Evolutionary conservation across 2,888 invertebrate genomes (phyloP).

Genomic region (Plebejus melissa): DNA sequence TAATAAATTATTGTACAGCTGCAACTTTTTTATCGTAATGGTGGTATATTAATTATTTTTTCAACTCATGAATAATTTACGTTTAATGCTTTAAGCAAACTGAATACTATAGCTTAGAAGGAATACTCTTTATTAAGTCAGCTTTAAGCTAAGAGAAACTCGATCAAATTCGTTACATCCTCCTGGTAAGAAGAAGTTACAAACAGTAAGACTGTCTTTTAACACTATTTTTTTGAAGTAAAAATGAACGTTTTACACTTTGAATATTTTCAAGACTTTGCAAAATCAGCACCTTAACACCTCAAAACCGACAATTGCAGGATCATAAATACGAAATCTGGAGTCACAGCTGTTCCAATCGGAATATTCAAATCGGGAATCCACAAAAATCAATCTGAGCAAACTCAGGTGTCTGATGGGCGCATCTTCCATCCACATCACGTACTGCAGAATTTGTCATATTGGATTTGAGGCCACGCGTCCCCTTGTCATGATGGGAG

Average conservation of each 20-base stretch:
- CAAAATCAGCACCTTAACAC: not conserved
- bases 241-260: not conserved
- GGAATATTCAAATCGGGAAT: constrained; percentile 24
- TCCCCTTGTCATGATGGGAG: constrained; percentile 69
- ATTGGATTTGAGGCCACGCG: constrained; percentile 76
- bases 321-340: constrained; percentile 1
- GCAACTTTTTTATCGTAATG: too few relatives aligned
- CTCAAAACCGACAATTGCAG: not conserved
- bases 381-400: constrained; percentile 30
- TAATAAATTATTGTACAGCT: too few relatives aligned
- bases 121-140: too few relatives aligned
- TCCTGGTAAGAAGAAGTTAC: too few relatives aligned
- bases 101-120: too few relatives aligned
- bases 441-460: constrained; percentile 78
- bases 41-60: too few relatives aligned
- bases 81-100: too few relatives aligned
- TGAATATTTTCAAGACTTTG: not conserved
- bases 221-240: too few relatives aligned
- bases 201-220: too few relatives aligned
- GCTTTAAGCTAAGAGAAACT: too few relatives aligned
- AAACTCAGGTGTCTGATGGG: constrained; percentile 43
- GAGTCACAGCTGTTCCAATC: constrained; percentile 13
- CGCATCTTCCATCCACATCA: constrained; percentile 75
- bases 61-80: too few relatives aligned
- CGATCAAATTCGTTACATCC: too few relatives aligned